phyloP scores from a whole-genome alignment of 2,888 invertebrate genomes.

The Xanthia togata region DNA sequence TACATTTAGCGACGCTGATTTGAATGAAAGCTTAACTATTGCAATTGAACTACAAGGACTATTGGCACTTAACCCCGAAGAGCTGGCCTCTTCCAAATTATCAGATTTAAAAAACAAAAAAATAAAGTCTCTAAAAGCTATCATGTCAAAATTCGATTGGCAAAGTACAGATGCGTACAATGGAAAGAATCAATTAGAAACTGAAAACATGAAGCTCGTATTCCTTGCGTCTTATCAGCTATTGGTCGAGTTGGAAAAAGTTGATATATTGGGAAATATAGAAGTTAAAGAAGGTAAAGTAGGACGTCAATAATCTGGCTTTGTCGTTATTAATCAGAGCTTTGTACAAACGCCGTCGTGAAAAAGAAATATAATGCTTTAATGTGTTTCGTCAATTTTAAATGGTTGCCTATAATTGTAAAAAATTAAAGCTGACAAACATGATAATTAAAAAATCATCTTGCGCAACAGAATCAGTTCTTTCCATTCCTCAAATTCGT shows the following conservation, averaged over 20 bases:
- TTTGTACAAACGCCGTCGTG: constrained; percentile 66
- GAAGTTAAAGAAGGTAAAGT: constrained; percentile 70
- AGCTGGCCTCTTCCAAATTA: constrained; percentile 48
- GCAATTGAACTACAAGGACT: constrained; percentile 70
- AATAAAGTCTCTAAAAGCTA: constrained; percentile 62
- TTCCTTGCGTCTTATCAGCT: constrained; percentile 74
- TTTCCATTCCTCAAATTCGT: background rate
- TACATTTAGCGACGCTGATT: constrained; percentile 63
- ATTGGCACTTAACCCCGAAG: constrained; percentile 53
- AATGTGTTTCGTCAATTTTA: constrained; percentile 14
- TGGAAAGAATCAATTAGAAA: constrained; percentile 67
- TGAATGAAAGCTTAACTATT: constrained; percentile 69
- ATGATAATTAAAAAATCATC: background rate
- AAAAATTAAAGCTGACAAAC: background rate
- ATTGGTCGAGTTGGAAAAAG: constrained; percentile 69
- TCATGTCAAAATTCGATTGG: constrained; percentile 75
- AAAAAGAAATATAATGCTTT: constrained; percentile 24
- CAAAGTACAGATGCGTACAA: constrained; percentile 70
- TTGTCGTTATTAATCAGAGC: constrained; percentile 59
- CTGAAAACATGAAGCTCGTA: constrained; percentile 69
- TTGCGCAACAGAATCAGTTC: background rate
- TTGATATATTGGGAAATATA: constrained; percentile 51
- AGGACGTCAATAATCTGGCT: constrained; percentile 57
- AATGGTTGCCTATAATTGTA: background rate
- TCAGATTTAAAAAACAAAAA: constrained; percentile 67